phyloP scores from a whole-genome alignment of 2,113 vertebrate species.

The Pelecanus crispus region DNA sequence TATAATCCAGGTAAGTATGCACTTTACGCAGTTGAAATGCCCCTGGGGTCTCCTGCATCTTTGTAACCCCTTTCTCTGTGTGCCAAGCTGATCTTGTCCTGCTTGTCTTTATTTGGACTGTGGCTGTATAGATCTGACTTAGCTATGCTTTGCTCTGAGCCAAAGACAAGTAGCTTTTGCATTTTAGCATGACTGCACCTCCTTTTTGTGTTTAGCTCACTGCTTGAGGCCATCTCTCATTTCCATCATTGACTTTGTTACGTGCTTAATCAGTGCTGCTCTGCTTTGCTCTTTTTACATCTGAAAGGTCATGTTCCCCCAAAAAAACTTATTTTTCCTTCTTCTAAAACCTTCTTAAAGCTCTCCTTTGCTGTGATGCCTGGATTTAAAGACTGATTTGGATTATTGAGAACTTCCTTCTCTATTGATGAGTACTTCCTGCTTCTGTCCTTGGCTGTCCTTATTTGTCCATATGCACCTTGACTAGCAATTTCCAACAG shows the following conservation, averaged over 20 bases:
- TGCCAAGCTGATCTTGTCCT: not conserved
- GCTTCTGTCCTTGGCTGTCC: not conserved
- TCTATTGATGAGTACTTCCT: not conserved
- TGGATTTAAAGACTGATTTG: not conserved
- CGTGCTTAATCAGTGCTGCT: not conserved
- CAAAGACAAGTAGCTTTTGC: not conserved
- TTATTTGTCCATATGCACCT: not conserved
- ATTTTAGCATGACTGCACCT: not conserved
- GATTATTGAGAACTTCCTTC: not conserved
- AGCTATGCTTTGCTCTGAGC: not conserved
- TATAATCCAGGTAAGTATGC: not conserved
- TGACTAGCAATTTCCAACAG: not conserved
- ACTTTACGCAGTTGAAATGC: not conserved
- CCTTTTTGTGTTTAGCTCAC: not conserved
- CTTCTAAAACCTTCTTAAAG: not conserved
- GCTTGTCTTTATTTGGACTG: not conserved
- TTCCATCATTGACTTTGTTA: not conserved
- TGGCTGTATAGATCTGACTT: not conserved
- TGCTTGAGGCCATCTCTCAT: not conserved
- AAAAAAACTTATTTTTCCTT: not conserved
- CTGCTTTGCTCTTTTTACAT: not conserved
- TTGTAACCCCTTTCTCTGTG: not conserved
- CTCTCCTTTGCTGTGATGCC: not conserved
- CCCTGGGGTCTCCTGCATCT: accelerated
- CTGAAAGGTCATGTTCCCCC: not conserved